phyloP scores from a whole-genome alignment of 1,140 invertebrate genomes.

The Drosophila obscura region DNA sequence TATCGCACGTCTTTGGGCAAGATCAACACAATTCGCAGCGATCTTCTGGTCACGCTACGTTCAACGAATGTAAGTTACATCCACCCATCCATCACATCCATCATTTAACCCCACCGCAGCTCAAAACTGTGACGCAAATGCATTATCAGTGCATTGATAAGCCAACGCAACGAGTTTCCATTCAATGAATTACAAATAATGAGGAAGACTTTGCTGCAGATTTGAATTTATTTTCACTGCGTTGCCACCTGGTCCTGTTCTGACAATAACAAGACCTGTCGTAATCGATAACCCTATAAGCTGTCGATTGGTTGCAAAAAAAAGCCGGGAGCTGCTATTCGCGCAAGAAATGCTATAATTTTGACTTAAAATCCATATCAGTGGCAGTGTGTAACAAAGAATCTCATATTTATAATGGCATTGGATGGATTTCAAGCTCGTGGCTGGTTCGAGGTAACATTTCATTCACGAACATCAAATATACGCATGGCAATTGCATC shows the following conservation, averaged over 20 bases:
- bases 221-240: conserved; percentile 11
- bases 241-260: conserved; percentile 34
- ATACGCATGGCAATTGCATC: conserved; percentile 56
- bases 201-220: background rate
- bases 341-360: conserved; percentile 4
- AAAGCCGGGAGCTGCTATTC: conserved; percentile 34
- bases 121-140: conserved; percentile 20
- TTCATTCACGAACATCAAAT: conserved; percentile 2
- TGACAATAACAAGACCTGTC: no score
- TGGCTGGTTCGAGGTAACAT: conserved; percentile 78
- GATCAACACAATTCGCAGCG: conserved; percentile 76
- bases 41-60: conserved; percentile 70
- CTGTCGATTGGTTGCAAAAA: conserved; percentile 29
- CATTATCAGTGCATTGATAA: conserved; percentile 38
- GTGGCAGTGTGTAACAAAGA: background rate
- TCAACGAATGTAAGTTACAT: conserved; percentile 61
- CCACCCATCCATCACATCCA: conserved; percentile 14
- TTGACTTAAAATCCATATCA: no score
- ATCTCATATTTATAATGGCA: conserved; percentile 43
- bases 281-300: conserved; percentile 37
- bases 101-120: conserved; percentile 40
- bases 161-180: conserved; percentile 27
- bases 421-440: conserved; percentile 59
- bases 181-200: conserved; percentile 47
- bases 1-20: conserved; percentile 74